A percentile compares a stretch with the other conserved stretches of the same genome.
Evolutionary conservation across 64 coral and sea anemone species (phyloP).

Genomic region (Actinia tenebrosa): DNA sequence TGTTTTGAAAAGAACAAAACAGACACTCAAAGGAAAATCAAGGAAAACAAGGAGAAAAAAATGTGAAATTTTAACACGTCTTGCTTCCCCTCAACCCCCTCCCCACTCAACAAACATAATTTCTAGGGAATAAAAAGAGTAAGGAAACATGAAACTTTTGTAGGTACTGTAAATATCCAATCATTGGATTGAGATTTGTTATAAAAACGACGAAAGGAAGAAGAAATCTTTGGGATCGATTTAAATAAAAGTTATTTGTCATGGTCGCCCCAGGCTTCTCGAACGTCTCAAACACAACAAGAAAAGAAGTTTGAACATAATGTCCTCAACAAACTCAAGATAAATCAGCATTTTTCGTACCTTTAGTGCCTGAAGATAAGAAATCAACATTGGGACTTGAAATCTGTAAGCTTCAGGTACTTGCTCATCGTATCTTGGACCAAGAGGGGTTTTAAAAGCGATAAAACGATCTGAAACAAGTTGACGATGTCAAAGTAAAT

Average conservation of each 20-base stretch:
- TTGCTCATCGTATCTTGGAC: constrained; percentile 82
- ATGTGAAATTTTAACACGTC: no score
- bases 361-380: constrained; percentile 71
- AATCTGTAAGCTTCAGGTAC: constrained; percentile 87
- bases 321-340: neutral
- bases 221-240: neutral
- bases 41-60: no score
- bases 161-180: neutral
- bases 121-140: neutral
- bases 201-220: neutral
- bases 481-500: neutral
- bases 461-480: constrained; percentile 76
- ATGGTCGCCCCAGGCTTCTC: neutral
- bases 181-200: neutral
- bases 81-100: neutral
- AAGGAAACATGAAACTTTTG: neutral
- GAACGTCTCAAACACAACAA: neutral
- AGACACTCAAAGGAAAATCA: no score
- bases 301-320: neutral
- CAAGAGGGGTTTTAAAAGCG: constrained; percentile 93
- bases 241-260: neutral
- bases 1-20: no score
- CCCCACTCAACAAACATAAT: neutral
- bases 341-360: constrained; percentile 6
- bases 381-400: constrained; percentile 86